Evolutionary conservation across 2,113 vertebrate species (phyloP), one percentile per base, ranked within the genome.

Genomic region (Pygoscelis adeliae): DNA sequence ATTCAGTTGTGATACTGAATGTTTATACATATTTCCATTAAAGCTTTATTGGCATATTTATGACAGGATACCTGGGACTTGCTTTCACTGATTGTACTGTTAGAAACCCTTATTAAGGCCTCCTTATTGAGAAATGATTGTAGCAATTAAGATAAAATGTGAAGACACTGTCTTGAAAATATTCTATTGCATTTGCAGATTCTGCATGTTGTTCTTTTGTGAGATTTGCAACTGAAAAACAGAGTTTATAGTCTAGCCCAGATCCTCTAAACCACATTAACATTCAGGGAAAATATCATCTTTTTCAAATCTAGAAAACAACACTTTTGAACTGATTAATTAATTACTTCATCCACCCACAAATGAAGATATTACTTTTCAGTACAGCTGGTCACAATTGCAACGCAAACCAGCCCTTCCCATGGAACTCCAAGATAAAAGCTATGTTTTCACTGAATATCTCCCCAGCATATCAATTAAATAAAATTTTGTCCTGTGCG

Each of bases 321-420:
- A 40, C 81, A 94, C 38, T 96, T 97, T 93, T 91, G 81, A 94
- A 87, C 59, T 95, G 90, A 96, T 97, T 95, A 47, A n/a, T 97
- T 97, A 97, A 97, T 97, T 97, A 80, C 83, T 96, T 84, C 47
- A 87, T 80, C 83, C 96, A 93, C 88, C 36, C 95, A 94, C 66
- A 97, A 97, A 95, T 82, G 74, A 80, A 78, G 59, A 82, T 89
- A 89, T 30, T 76, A 84, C 70, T 91, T 44, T 96, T 95, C 69
- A 56, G 74, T 87, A 94, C 87, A 96, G 88, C 81, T 96, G 90
- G 91, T 95, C 93, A 93, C 53, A 91, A 96, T 91, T 71, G 71
- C 38, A 80, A n/a, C 83, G 79, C 36, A 92, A 62, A 71, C 30
- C 46, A 85, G 12, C 23, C 19, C 14, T 91, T 92, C 47, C 58